A percentile compares a stretch with the other conserved stretches of the same genome.
Evolutionary conservation across 2,113 vertebrate genomes (phyloP).

Genomic region (Hippocampus barbouri): DNA sequence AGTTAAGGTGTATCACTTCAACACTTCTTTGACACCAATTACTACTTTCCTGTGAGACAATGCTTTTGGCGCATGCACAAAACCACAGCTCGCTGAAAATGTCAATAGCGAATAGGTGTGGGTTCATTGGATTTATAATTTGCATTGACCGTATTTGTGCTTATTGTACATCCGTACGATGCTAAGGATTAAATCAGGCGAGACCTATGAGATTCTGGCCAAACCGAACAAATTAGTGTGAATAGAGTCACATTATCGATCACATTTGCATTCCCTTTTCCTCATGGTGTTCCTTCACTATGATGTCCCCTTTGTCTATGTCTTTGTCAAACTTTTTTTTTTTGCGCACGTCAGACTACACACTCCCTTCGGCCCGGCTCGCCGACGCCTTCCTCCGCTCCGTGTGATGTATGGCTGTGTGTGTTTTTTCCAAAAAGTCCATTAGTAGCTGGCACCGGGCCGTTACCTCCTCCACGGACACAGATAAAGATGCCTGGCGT

Average conservation of each 20-base stretch:
- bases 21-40: too few relatives aligned
- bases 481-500: constrained; percentile 65
- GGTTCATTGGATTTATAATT: too few relatives aligned
- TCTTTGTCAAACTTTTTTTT: constrained; percentile 27
- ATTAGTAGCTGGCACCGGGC: constrained; percentile 70
- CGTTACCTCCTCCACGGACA: constrained; percentile 60
- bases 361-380: constrained; percentile 25
- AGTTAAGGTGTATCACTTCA: too few relatives aligned
- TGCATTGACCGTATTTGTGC: too few relatives aligned
- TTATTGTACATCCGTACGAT: too few relatives aligned
- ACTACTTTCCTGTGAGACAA: too few relatives aligned
- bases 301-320: constrained; percentile 4
- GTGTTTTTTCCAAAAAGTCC: constrained; percentile 70
- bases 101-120: too few relatives aligned
- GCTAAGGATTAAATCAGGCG: not conserved
- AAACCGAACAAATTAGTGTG: too few relatives aligned
- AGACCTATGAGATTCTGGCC: not conserved
- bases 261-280: not conserved
- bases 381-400: constrained; percentile 21
- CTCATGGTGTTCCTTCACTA: constrained; percentile 7
- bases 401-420: constrained; percentile 62
- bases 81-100: too few relatives aligned
- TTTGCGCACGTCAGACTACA: constrained; percentile 9
- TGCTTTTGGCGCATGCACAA: too few relatives aligned
- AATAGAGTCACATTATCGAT: constrained; percentile 25